A percentile compares a stretch with the other conserved stretches of the same genome.
Evolutionary conservation across 1,140 invertebrate species (phyloP).

Genomic region (Nymphalis io): DNA sequence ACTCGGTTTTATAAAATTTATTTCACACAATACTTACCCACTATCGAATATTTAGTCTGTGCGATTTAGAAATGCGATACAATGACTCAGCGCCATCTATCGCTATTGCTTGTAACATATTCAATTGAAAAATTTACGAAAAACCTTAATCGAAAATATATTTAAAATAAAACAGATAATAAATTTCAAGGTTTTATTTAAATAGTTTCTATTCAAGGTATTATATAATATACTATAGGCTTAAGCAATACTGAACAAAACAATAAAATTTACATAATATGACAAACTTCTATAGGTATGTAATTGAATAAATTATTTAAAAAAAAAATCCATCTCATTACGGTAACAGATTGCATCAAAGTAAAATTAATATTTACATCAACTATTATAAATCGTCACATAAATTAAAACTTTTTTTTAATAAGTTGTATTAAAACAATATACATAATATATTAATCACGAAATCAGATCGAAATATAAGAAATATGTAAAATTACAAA

Average conservation of each 20-base stretch:
- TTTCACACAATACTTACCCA: too few species aligned
- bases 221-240: constrained; percentile 68
- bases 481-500: constrained; percentile 46
- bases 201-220: constrained; percentile 65
- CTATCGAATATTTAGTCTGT: too few species aligned
- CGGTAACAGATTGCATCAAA: constrained; percentile 67
- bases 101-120: too few species aligned
- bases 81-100: too few species aligned
- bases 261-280: constrained; percentile 74
- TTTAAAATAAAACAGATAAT: constrained; percentile 37
- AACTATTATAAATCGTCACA: constrained; percentile 7
- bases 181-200: constrained; percentile 60
- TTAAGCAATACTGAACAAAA: constrained; percentile 77
- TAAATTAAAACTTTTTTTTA: constrained; percentile 19
- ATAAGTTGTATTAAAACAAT: neutral
- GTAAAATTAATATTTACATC: constrained; percentile 47
- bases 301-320: constrained; percentile 61
- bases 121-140: too few species aligned
- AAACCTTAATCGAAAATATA: too few species aligned
- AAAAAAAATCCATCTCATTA: constrained; percentile 46
- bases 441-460: neutral
- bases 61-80: too few species aligned
- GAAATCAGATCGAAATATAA: constrained; percentile 36
- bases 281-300: constrained; percentile 61
- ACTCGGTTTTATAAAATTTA: too few species aligned